Base-by-base conservation (phyloP, 2,797 vertebrate genomes). In the Sebastes minor region DNA sequence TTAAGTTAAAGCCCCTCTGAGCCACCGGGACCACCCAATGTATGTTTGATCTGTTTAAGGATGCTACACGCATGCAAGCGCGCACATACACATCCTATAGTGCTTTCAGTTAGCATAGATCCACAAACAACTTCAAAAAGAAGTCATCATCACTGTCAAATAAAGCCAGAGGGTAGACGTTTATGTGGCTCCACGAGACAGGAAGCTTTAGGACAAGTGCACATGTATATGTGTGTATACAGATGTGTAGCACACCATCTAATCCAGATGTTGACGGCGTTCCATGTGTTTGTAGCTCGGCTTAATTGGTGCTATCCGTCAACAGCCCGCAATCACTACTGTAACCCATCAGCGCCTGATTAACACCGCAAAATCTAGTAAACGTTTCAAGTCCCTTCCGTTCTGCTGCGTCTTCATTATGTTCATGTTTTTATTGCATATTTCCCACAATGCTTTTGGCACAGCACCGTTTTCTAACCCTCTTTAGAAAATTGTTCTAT, bases 231-330 rank as follows among this genome's bases (percentile, higher is more conserved):
- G 65, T 73, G 52, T 67, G 71, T 52, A 52, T 79, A 55, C 25
- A 78, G 25, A 42, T 75, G 53, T 80, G 79, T 68, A 55, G 20
- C 69, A 69, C 61, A 68, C 28, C 23, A 71, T 82, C 3, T 25
- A 30, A 73, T 80, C 77, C 81, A 88, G 84, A 88, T 92, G 86
- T 73, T 77, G 28, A 56, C 78, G 76, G 69, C 64, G 38, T 42
- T 84, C n/a, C 30, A 42, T 79, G 77, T 62, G 46, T 79, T 74
- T 68, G 78, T 57, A 65, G 78, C 76, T 78, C 76, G 79, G 49
- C 82, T 85, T 92, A 91, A 92, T 83, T 61, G 66, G 57, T 74
- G 82, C 62, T 72, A 82, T 89, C 85, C 71, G 55, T 89, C 86
- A 84, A 77, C 80, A 81, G 82, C 82, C 42, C 75, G n/a, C 72